Conservation (phyloP, 2,888 invertebrate species). For the Leistus spinibarbis region DNA sequence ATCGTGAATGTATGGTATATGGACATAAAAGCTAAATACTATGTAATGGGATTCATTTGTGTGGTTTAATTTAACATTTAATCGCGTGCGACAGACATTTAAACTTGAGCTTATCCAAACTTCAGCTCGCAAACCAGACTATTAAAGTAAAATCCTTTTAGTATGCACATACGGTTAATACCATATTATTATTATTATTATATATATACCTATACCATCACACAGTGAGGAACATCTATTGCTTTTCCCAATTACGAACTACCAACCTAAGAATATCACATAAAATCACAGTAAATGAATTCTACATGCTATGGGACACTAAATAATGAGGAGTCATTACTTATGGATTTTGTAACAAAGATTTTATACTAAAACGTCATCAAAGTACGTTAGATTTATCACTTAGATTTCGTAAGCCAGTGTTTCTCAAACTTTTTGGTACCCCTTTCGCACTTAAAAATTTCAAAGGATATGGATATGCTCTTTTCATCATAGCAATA, state of each 20-base stretch:
- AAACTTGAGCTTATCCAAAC: slow-evolving; percentile 11
- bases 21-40: not conserved
- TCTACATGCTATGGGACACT: too few species aligned
- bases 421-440: too few species aligned
- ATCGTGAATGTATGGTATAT: not conserved
- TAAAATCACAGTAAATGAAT: too few species aligned
- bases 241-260: not conserved
- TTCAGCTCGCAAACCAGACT: not conserved
- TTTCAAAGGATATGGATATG: too few species aligned
- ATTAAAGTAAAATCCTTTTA: not conserved
- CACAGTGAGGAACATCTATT: not conserved
- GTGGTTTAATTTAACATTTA: slow-evolving; percentile 9
- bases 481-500: too few species aligned
- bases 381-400: too few species aligned
- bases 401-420: too few species aligned
- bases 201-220: not conserved
- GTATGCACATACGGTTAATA: slow-evolving; percentile 3
- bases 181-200: not conserved
- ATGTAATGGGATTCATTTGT: not conserved
- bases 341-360: too few species aligned
- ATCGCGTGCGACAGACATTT: slow-evolving; percentile 13
- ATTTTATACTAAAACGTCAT: too few species aligned
- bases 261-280: too few species aligned
- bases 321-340: too few species aligned
- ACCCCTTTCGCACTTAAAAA: too few species aligned